Conservation (phyloP, 2,888 invertebrate genomes). For the Drosophila fungiperda region DNA sequence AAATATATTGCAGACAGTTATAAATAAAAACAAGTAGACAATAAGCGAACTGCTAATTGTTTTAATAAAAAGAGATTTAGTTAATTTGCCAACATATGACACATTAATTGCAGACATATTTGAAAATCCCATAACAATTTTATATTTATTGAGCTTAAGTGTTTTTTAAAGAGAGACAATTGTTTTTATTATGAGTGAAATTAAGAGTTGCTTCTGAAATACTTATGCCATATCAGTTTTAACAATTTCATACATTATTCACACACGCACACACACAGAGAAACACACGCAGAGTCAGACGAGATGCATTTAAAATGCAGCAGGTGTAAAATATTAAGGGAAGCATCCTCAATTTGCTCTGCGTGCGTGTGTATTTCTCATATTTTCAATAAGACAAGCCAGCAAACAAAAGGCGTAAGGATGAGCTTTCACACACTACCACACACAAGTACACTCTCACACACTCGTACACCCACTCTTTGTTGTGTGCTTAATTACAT, state of each 20-base stretch:
- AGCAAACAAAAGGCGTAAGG: neutral
- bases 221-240: neutral
- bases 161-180: neutral
- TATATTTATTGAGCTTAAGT: neutral
- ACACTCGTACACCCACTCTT: neutral
- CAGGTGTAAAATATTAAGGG: conserved; percentile 61
- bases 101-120: neutral
- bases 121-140: neutral
- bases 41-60: neutral
- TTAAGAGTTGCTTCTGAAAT: neutral
- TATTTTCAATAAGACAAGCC: conserved; percentile 57
- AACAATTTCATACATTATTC: neutral
- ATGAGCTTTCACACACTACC: conserved; percentile 24
- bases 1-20: too few species aligned
- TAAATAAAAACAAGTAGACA: neutral
- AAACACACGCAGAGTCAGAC: neutral
- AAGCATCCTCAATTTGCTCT: conserved; percentile 32
- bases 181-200: neutral
- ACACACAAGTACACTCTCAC: conserved; percentile 4
- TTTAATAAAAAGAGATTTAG: neutral
- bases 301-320: conserved; percentile 67
- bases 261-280: neutral
- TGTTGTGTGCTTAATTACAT: conserved; percentile 69
- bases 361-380: conserved; percentile 70
- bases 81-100: neutral